Conservation (phyloP, 2,797 vertebrate species). For the Hirundo rustica region DNA sequence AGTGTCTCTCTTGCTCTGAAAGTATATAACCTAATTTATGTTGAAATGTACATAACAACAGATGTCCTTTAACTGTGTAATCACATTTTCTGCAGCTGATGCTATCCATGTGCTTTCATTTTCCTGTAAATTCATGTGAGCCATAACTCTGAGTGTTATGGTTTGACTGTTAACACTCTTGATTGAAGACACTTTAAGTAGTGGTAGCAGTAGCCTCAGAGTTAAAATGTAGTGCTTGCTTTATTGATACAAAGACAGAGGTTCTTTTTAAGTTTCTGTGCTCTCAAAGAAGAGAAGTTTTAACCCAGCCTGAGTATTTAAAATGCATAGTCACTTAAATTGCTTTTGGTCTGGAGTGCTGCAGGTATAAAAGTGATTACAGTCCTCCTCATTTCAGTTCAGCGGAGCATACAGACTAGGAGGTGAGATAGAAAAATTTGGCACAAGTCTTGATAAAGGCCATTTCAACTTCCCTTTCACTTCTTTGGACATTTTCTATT, state of each 20-base stretch:
- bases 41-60: constrained; percentile 44
- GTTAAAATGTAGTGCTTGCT: not conserved
- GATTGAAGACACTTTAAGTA: constrained; percentile 43
- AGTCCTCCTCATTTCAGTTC: not conserved
- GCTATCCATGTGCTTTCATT: constrained; percentile 57
- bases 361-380: not conserved
- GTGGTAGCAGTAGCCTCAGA: not conserved
- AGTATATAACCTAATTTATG: constrained; percentile 29
- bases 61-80: constrained; percentile 34
- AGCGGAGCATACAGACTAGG: not conserved
- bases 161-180: constrained; percentile 43
- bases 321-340: not conserved
- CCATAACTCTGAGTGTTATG: constrained; percentile 17
- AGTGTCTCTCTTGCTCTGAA: constrained; percentile 34
- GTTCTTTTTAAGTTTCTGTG: not conserved
- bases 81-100: constrained; percentile 18
- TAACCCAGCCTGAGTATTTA: not conserved
- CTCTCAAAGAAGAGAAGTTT: not conserved
- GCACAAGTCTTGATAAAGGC: not conserved
- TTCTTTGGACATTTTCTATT: not conserved
- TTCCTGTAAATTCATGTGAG: constrained; percentile 14
- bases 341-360: not conserved
- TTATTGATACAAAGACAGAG: not conserved
- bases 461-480: not conserved
- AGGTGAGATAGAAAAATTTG: not conserved